phyloP scores from a whole-genome alignment of 2,888 invertebrate species.

The Lapara coniferarum region DNA sequence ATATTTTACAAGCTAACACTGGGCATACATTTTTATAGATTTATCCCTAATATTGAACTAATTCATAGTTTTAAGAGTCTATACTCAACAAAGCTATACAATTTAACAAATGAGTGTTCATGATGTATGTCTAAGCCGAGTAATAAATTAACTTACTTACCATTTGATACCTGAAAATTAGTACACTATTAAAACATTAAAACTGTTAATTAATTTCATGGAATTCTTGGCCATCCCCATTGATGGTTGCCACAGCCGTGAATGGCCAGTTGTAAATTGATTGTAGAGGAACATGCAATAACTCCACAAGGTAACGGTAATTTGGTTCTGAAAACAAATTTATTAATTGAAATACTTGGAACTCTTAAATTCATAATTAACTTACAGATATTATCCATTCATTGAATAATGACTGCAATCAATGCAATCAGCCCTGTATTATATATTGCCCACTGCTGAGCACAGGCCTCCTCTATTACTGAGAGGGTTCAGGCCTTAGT shows the following conservation, averaged over 20 bases:
- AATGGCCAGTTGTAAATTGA: constrained; percentile 88
- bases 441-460: too few relatives aligned
- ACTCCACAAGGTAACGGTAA: constrained; percentile 92
- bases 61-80: background rate
- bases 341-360: too few relatives aligned
- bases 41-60: background rate
- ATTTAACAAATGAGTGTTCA: background rate
- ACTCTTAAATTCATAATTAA: too few relatives aligned
- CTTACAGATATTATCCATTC: too few relatives aligned
- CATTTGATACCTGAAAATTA: constrained; percentile 13
- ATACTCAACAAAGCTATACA: background rate
- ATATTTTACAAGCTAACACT: background rate
- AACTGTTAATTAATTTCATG: constrained; percentile 49
- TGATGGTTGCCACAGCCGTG: constrained; percentile 53
- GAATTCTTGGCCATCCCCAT: constrained; percentile 63
- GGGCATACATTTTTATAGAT: background rate
- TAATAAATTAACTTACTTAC: constrained; percentile 21
- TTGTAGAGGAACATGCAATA: constrained; percentile 94
- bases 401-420: too few relatives aligned
- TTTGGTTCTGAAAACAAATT: constrained; percentile 88
- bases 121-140: constrained; percentile 7
- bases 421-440: too few relatives aligned
- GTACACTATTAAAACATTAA: constrained; percentile 4
- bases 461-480: too few relatives aligned
- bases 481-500: too few relatives aligned